Evolutionary conservation across 2,113 vertebrate genomes (phyloP), one percentile per base, ranked within the genome.

Genomic region (Proterorhinus semilunaris): DNA sequence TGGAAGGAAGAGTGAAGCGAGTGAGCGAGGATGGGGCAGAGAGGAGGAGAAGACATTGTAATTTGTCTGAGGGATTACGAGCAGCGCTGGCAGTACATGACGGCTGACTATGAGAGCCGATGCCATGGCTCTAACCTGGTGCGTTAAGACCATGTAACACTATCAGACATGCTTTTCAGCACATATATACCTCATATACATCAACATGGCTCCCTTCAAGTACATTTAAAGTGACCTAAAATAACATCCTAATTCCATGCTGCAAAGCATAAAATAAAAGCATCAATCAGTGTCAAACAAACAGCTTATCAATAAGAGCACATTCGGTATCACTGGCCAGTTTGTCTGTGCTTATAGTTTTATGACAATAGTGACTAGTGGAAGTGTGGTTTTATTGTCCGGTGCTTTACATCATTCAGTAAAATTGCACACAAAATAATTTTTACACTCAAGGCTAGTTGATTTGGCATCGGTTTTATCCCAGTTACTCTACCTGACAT

Each of bases 1-100:
- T 87, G 89, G 84, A 89, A 90, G 83, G 78, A 88, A 78, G 78
- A 81, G 68, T 71, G 65, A 75, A 72, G 76, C 49, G 81, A 87
- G 82, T 49, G 78, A 83, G 77, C 83, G 86, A 86, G 72, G 80
- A 81, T 77, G 80, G 82, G 79, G 43, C 78, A 78, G 82, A 79
- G 72, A 87, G 89, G 85, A 87, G 84, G 81, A 86, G 85, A 79
- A 88, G 87, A 91, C 65, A 71, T 81, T 88, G 90, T 92, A 91
- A 93, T 92, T 93, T 92, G 89, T 92, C 91, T 91, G 88, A 91
- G 86, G 85, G 91, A 93, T 93, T 92, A 93, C 88, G 91, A 83
- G 89, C 78, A 87, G 86, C 83, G 86, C 85, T 90, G 90, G 87
- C 90, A 90, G 81, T 86, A 86, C 86, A 88, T 83, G 86, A 86